Base-by-base conservation (phyloP, 2,113 vertebrate genomes). In the Podiceps cristatus region DNA sequence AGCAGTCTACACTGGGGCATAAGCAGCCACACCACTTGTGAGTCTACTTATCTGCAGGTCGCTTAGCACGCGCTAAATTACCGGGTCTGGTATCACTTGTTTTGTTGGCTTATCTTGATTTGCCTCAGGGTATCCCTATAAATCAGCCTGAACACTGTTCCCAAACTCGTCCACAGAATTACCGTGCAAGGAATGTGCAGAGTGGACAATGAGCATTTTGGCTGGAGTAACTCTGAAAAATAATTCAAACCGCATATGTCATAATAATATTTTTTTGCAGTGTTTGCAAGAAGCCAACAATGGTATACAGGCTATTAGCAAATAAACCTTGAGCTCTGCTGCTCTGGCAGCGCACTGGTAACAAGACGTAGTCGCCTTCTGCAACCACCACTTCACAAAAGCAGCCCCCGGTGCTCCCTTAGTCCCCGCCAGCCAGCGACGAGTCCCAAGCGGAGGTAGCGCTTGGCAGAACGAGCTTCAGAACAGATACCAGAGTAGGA, bases 101-200 rank as follows among this genome's bases (percentile, higher is more conserved):
- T 42, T 31, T 25, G 42, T 49, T 67, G 44, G 25, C 84, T 62
- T 58, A 49, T 50, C 18, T 71, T 35, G 6, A 64, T 69, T 72
- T 52, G 37, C 67, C 47, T 55, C 20, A 35, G 66, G 11, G 18
- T 8, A 62, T 5, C 9, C 27, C 52, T 27, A 52, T 11, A 35
- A 83, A 27, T 25, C 83, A 86, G 12, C 3, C 5, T n/a, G n/a
- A 93, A 33, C 18, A 18, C 49, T 3, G 17, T 11, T 68, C 17
- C 28, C 58, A 40, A 12, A 3, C 20, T 59, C 77, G 12, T 47
- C 29, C 47, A 11, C 5, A 58, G n/a, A 83, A 58, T 17, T 24
- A 18, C 11, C 27, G 4, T 0, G 37, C 47, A 37, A 64, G 29
- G 37, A 79, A 37, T 6, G 2, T 0, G 0, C 35, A 40, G 3